A percentile compares a stretch with the other conserved stretches of the same genome.
Evolutionary conservation across 2,113 vertebrate genomes (phyloP).

Genomic region (Candoia aspera): DNA sequence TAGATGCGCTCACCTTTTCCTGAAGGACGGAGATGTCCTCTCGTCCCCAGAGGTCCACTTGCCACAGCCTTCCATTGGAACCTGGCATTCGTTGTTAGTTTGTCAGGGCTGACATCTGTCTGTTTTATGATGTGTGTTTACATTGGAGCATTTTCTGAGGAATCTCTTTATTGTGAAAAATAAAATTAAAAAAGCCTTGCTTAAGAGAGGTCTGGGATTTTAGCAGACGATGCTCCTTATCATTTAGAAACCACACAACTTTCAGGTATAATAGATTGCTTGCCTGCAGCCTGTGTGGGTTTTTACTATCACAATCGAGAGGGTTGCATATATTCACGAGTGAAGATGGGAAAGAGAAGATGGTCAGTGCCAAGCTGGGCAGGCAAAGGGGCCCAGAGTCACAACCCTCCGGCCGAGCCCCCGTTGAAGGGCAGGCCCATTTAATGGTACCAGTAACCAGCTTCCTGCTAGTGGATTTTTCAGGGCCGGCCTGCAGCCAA

Average conservation of each 20-base stretch:
- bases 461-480: accelerated
- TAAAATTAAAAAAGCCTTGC: slow-evolving; percentile 43
- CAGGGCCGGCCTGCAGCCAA: accelerated
- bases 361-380: accelerated
- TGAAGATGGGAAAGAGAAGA: neutral
- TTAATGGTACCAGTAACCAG: neutral
- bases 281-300: slow-evolving; percentile 9
- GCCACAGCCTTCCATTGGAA: accelerated
- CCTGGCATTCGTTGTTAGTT: neutral
- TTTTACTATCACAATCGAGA: neutral
- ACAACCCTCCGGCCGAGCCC: accelerated
- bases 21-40: neutral
- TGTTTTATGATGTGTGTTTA: slow-evolving; percentile 37
- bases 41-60: neutral
- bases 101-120: slow-evolving; percentile 20
- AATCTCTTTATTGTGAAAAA: slow-evolving; percentile 49
- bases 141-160: slow-evolving; percentile 44
- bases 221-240: neutral
- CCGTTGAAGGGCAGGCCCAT: accelerated
- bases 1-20: neutral
- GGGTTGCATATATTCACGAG: accelerated
- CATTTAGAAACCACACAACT: slow-evolving; percentile 26
- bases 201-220: slow-evolving; percentile 51
- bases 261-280: slow-evolving; percentile 21
- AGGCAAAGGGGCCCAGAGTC: neutral